A percentile compares a stretch with the other conserved stretches of the same genome.
These are phyloP conservation scores for Deilephila porcellus DNA, from an alignment of 2,888 invertebrate genomes.

Conservation along the genomic window DNA sequence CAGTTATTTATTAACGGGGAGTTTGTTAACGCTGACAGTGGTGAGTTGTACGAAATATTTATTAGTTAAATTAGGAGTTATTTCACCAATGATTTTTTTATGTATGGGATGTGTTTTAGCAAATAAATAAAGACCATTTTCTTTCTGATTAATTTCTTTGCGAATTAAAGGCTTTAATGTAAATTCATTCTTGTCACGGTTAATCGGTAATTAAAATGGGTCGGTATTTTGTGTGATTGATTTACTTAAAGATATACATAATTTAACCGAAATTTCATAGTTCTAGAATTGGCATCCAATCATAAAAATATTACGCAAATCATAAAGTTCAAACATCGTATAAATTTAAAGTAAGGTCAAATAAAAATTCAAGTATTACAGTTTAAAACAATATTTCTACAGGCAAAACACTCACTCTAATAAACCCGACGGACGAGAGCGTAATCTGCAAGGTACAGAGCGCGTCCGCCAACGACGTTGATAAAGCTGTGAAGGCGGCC, in stretches of 20 bases:
- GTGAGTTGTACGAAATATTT: constrained; percentile 15
- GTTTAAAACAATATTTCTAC: not conserved
- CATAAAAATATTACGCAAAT: not conserved
- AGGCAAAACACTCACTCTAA: constrained; percentile 85
- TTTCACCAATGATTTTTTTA: too few species aligned
- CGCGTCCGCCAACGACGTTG: constrained; percentile 92
- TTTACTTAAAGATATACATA: too few species aligned
- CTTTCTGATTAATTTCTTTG: too few species aligned
- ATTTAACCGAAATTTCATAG: too few species aligned
- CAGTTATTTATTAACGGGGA: constrained; percentile 96
- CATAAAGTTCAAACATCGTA: not conserved
- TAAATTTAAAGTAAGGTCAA: not conserved
- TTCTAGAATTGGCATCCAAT: too few species aligned
- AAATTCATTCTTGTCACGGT: too few species aligned
- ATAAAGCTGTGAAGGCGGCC: constrained; percentile 94
- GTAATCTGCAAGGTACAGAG: constrained; percentile 90
- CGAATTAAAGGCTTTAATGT: too few species aligned
- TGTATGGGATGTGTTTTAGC: too few species aligned
- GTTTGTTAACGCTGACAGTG: constrained; percentile 91
- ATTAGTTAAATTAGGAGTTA: not conserved
- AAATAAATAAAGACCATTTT: too few species aligned
- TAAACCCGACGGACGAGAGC: constrained; percentile 95
- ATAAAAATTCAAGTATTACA: not conserved
- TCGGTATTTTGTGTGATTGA: too few species aligned
- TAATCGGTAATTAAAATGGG: too few species aligned